phyloP scores from a whole-genome alignment of 1,140 invertebrate species.

The Formica selysi region DNA sequence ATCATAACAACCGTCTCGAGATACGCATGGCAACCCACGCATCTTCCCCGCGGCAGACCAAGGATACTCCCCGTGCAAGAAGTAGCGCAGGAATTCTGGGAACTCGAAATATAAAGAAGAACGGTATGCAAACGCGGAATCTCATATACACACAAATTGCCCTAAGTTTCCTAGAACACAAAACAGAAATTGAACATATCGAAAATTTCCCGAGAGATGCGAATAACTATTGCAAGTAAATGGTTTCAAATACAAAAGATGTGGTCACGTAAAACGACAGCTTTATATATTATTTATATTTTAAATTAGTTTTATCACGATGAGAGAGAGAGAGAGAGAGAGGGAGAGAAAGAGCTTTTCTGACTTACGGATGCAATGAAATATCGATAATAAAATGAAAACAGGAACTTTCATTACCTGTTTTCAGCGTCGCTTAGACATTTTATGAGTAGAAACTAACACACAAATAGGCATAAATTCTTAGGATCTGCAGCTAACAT shows the following conservation, averaged over 20 bases:
- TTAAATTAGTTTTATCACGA: neutral
- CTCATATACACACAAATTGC: neutral
- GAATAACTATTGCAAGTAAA: neutral
- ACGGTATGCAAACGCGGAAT: constrained; percentile 15
- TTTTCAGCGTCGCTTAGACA: neutral
- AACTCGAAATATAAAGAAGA: constrained; percentile 37
- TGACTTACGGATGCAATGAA: neutral
- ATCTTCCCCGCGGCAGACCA: neutral
- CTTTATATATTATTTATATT: neutral
- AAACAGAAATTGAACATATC: neutral
- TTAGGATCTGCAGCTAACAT: neutral
- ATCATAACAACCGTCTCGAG: constrained; percentile 53
- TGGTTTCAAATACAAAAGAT: neutral
- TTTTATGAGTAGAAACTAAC: neutral
- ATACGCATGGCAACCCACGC: constrained; percentile 21
- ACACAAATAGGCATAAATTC: constrained; percentile 1
- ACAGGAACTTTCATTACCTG: neutral
- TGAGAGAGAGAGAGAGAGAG: too few relatives aligned
- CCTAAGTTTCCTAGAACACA: neutral
- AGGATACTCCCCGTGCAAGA: neutral
- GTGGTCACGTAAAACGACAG: neutral
- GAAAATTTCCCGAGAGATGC: neutral
- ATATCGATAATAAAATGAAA: constrained; percentile 5
- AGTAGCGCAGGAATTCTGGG: constrained; percentile 15
- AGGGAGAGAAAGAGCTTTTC: neutral